Conservation (phyloP, 2,888 invertebrate genomes). For the Disparrhopalites patrizii region DNA sequence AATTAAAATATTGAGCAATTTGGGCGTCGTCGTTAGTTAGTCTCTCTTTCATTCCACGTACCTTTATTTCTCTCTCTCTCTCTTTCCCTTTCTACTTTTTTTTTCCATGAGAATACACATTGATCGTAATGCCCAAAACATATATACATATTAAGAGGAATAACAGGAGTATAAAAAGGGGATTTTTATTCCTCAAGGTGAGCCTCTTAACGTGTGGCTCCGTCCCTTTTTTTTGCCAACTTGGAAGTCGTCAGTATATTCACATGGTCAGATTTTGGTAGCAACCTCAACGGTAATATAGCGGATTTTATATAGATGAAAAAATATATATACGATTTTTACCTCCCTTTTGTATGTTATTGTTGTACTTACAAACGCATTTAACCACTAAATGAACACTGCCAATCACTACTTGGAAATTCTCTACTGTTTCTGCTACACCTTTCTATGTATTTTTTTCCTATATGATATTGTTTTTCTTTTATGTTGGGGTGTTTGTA, state of each 20-base stretch:
- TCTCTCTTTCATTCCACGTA: not conserved
- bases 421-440: not conserved
- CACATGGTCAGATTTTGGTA: too few relatives aligned
- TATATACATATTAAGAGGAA: not conserved
- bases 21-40: conserved; percentile 19
- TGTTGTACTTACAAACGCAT: too few relatives aligned
- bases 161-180: not conserved
- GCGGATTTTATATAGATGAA: too few relatives aligned
- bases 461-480: not conserved
- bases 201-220: conserved; percentile 17
- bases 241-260: too few relatives aligned
- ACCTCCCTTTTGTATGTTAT: too few relatives aligned
- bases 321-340: too few relatives aligned
- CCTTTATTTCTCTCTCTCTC: not conserved
- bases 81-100: conserved; percentile 24
- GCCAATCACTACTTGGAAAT: conserved; percentile 4
- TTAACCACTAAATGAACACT: too few relatives aligned
- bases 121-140: conserved; percentile 5
- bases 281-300: too few relatives aligned
- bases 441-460: too few relatives aligned
- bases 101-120: too few relatives aligned
- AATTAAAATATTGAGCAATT: conserved; percentile 20
- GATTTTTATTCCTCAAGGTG: conserved; percentile 23
- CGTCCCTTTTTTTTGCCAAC: too few relatives aligned
- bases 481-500: not conserved